These are phyloP conservation scores for Fragum fragum DNA, from an alignment of 2,888 invertebrate genomes.

Conservation along the genomic window DNA sequence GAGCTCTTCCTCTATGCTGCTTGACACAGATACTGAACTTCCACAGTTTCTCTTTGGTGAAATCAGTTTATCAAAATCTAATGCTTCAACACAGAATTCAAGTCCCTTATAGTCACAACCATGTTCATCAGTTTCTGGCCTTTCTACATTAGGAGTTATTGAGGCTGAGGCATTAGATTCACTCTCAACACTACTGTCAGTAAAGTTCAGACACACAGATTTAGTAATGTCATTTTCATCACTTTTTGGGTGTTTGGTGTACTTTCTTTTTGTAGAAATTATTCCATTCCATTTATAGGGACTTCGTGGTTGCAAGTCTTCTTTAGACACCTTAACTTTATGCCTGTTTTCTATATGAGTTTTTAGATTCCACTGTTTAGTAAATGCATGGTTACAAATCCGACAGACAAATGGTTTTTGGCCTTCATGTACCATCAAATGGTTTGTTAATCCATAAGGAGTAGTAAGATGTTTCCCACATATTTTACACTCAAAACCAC, in stretches of 20 bases:
- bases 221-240: not conserved
- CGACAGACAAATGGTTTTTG: slow-evolving; percentile 61
- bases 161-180: slow-evolving; percentile 15
- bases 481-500: slow-evolving; percentile 61
- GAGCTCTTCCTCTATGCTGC: slow-evolving; percentile 3
- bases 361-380: slow-evolving; percentile 65
- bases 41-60: slow-evolving; percentile 15
- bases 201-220: not conserved
- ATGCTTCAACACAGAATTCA: slow-evolving; percentile 25
- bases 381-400: slow-evolving; percentile 62
- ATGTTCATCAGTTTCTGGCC: slow-evolving; percentile 5
- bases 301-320: slow-evolving; percentile 49
- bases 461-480: slow-evolving; percentile 62
- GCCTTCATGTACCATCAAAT: slow-evolving; percentile 67
- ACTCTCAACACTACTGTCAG: slow-evolving; percentile 19
- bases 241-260: slow-evolving; percentile 3
- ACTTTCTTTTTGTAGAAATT: slow-evolving; percentile 14
- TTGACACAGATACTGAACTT: slow-evolving; percentile 14
- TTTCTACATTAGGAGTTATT: slow-evolving; percentile 9
- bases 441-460: slow-evolving; percentile 59
- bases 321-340: slow-evolving; percentile 55
- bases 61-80: slow-evolving; percentile 22
- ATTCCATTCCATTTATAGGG: slow-evolving; percentile 49
- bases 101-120: slow-evolving; percentile 9
- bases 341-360: slow-evolving; percentile 63